A percentile compares a stretch with the other conserved stretches of the same genome.
Evolutionary conservation across 2,797 vertebrate species (phyloP).

Genomic region (Rhynchotus rufescens): DNA sequence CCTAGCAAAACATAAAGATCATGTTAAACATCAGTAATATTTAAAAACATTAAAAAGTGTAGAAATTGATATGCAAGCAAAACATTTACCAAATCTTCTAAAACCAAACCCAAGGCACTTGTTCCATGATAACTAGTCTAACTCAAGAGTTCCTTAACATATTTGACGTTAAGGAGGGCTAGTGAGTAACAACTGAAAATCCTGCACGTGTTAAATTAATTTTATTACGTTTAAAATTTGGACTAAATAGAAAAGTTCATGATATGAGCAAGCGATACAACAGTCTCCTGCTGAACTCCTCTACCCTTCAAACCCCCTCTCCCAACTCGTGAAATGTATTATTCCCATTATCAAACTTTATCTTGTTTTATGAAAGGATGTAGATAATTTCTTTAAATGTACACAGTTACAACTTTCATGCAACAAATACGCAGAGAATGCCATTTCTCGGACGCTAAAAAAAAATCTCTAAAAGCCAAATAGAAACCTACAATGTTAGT

Average conservation of each 20-base stretch:
- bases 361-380: not conserved
- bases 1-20: conserved; percentile 80
- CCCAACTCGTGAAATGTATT: not conserved
- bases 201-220: not conserved
- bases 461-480: not conserved
- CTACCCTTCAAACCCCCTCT: too few species aligned
- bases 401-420: not conserved
- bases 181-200: not conserved
- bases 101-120: not conserved
- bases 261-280: not conserved
- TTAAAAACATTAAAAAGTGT: not conserved
- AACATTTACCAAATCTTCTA: not conserved
- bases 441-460: not conserved
- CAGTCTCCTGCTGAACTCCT: not conserved
- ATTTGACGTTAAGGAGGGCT: not conserved
- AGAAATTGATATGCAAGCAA: not conserved
- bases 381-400: not conserved
- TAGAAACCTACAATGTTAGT: not conserved
- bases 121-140: not conserved
- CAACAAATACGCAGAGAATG: not conserved
- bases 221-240: not conserved
- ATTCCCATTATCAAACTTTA: not conserved
- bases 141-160: not conserved
- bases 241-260: not conserved
- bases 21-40: not conserved